Percentiles rank a stretch among this genome's conserved stretches.
Conservation (phyloP, 2,113 vertebrate genomes). For the Oreochromis tanganicae region DNA sequence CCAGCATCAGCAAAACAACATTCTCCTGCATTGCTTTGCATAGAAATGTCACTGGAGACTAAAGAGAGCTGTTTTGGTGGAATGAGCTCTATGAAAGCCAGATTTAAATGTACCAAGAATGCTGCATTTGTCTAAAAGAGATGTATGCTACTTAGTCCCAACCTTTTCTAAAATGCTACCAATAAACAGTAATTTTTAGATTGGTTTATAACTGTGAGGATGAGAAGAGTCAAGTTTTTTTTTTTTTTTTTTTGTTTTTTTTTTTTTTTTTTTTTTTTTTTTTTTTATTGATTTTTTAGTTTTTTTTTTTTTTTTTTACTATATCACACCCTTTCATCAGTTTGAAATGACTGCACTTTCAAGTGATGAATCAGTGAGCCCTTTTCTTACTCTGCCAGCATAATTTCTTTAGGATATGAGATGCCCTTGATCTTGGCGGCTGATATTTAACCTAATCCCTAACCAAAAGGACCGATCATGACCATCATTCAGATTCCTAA, state of each 20-base stretch:
- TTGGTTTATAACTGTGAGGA: too few relatives aligned
- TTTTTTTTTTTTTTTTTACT: background rate
- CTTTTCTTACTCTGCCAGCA: background rate
- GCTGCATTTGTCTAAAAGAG: background rate
- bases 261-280: too few relatives aligned
- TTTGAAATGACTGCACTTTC: background rate
- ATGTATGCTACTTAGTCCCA: background rate
- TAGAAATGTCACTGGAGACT: background rate
- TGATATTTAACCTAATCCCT: slow-evolving; percentile 50
- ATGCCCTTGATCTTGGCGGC: slow-evolving; percentile 40
- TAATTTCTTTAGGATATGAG: slow-evolving; percentile 6
- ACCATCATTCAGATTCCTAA: background rate
- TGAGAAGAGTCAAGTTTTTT: too few relatives aligned
- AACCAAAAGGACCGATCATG: slow-evolving; percentile 2
- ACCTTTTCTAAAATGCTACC: background rate
- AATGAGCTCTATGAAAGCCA: background rate
- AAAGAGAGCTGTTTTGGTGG: background rate
- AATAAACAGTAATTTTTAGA: too few relatives aligned
- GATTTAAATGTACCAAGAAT: background rate
- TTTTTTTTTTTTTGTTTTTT: too few relatives aligned
- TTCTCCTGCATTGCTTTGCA: background rate
- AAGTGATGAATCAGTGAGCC: background rate
- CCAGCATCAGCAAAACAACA: background rate
- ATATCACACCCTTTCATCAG: background rate
- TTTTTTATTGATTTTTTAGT: too few relatives aligned